Evolutionary conservation across 2,888 invertebrate genomes (phyloP), one percentile per base, ranked within the genome.

Genomic region (Brenthis daphne): DNA sequence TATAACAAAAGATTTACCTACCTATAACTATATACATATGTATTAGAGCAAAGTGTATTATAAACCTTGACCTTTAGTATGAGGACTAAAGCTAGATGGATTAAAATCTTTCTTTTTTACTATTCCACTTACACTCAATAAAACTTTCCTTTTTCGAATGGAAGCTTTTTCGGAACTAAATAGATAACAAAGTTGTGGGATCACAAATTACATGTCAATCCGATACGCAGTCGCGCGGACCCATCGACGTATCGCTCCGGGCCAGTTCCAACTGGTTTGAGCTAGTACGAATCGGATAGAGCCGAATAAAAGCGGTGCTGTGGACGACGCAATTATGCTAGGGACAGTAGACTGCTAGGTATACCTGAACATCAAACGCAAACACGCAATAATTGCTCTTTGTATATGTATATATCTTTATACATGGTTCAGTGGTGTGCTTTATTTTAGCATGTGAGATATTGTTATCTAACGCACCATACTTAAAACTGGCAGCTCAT

Each of bases 191-290:
- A 80, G 80, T 80, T 82, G 80, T 77, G 76, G 78, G 85, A 84
- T 84, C 72, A 74, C 77, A 76, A 77, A 76, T 90, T 89, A 86
- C 83, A 88, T 82, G 90, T 89, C 90, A 90, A 87, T 90, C 90
- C 80, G 78, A 87, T 88, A 82, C 79, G 80, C 87, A 85, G 82
- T 80, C 82, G 84, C 84, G 86, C 84, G 84, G 73, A 79, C 71
- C 77, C 77, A 81, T 74, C 77, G 78, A 77, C 80, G 74, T 73
- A 79, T 78, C 82, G 81, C 80, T 76, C 73, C 74, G 76, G 79
- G 80, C 79, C 75, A 77, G 77, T 75, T 78, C 66, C 73, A 75
- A 74, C 75, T 75, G 75, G 73, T 72, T 70, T 69, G 70, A 72
- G 71, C 77, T 72, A 72, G 74, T 73, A 75, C 68, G 72, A 76